Percentiles rank a stretch among this genome's conserved stretches.
Conservation (phyloP, 2,797 vertebrate genomes). For the Chaetophractus vellerosus region DNA sequence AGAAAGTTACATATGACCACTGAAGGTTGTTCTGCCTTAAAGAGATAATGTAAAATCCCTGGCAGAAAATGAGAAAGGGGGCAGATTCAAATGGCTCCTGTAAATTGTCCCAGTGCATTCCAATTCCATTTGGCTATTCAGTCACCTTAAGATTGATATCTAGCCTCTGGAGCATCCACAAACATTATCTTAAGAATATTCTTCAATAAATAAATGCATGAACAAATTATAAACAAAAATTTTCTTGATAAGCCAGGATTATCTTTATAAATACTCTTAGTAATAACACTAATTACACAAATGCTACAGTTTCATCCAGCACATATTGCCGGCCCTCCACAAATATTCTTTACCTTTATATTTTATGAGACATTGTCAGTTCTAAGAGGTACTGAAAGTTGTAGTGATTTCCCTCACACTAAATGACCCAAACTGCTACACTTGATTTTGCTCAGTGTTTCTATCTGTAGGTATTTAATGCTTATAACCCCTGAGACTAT, state of each 20-base stretch:
- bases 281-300: not conserved
- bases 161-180: not conserved
- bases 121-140: constrained; percentile 20
- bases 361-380: not conserved
- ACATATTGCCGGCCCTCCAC: not conserved
- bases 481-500: not conserved
- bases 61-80: constrained; percentile 34
- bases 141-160: constrained; percentile 55
- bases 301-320: not conserved
- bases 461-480: not conserved
- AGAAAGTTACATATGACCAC: constrained; percentile 25
- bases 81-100: not conserved
- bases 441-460: constrained; percentile 12
- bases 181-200: not conserved
- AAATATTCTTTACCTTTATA: not conserved
- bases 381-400: not conserved
- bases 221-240: not conserved
- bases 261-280: constrained; percentile 39
- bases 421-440: not conserved
- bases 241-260: constrained; percentile 13
- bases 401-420: not conserved
- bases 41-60: constrained; percentile 48
- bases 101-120: constrained; percentile 13
- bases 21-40: not conserved
- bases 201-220: constrained; percentile 33